These are phyloP conservation scores for Python bivittatus DNA, from an alignment of 2,113 vertebrate species.

Conservation along the genomic window DNA sequence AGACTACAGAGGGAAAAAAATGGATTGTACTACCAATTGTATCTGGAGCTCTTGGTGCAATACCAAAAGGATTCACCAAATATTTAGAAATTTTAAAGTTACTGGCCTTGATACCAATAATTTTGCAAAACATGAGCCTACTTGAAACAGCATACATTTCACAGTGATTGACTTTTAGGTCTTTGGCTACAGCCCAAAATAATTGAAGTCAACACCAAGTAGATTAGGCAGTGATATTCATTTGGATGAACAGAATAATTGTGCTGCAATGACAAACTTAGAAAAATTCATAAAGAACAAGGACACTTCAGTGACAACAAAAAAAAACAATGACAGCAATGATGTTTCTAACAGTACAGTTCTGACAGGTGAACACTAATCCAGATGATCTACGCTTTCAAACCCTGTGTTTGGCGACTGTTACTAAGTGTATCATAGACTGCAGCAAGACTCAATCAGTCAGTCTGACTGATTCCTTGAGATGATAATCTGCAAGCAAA, in stretches of 20 bases:
- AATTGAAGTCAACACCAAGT: background rate
- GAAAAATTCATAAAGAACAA: background rate
- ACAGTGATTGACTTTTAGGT: background rate
- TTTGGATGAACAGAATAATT: background rate
- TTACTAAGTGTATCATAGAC: background rate
- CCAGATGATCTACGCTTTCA: background rate
- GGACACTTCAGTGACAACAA: background rate
- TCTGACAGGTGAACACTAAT: background rate
- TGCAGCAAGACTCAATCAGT: background rate
- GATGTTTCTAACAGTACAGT: background rate
- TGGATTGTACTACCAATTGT: background rate
- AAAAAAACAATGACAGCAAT: background rate
- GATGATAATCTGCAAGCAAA: background rate
- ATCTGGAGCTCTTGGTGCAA: background rate
- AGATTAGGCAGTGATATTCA: background rate
- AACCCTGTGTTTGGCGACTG: background rate
- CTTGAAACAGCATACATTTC: background rate
- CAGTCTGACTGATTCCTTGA: background rate
- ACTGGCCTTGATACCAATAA: background rate
- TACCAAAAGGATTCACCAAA: background rate
- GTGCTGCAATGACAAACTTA: background rate
- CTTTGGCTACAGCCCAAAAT: background rate
- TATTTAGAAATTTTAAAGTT: background rate
- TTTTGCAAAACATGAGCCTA: background rate
- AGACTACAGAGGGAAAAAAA: background rate